phyloP scores from a whole-genome alignment of 2,797 vertebrate genomes.

The Chrosomus eos region DNA sequence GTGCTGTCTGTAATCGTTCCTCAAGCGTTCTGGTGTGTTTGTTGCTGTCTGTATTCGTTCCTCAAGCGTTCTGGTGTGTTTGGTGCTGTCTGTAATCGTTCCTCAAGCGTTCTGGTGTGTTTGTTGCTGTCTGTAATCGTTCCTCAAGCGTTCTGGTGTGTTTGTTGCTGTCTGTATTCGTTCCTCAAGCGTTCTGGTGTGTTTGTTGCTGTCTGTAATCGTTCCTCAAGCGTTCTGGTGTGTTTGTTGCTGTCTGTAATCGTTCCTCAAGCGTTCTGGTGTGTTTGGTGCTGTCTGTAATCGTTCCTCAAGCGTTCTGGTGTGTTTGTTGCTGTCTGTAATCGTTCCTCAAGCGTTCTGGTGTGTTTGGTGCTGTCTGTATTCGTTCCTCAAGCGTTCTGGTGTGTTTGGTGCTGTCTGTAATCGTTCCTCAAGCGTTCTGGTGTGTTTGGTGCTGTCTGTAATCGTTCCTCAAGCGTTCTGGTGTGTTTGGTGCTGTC shows the following conservation, averaged over 20 bases:
- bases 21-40: neutral
- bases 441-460: neutral
- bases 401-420: slow-evolving; percentile 3
- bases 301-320: neutral
- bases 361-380: slow-evolving; percentile 3
- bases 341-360: neutral
- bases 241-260: no score
- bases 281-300: slow-evolving; percentile 3
- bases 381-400: neutral
- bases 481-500: neutral
- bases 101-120: neutral
- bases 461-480: neutral
- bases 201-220: no score
- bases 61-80: neutral
- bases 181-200: neutral
- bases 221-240: neutral
- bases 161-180: no score
- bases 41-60: no score
- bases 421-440: neutral
- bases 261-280: neutral
- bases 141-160: neutral
- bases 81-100: slow-evolving; percentile 8
- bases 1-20: neutral
- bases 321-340: no score
- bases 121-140: no score